Conservation (phyloP, 2,888 invertebrate genomes). For the Lasioglossum oenotherae region DNA sequence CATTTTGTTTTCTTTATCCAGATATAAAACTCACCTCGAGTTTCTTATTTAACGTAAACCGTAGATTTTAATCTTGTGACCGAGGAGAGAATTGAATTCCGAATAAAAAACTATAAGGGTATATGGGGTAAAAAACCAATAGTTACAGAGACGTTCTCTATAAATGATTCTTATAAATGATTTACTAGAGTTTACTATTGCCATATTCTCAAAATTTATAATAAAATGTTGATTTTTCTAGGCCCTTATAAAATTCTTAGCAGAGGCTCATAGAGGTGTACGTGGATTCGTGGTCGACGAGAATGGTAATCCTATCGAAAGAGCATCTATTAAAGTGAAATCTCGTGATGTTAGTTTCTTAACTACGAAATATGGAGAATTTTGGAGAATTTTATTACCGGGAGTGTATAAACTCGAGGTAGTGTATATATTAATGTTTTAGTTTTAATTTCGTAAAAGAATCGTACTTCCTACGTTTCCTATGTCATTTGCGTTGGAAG, state of each 20-base stretch:
- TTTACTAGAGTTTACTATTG: background rate
- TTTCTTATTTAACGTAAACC: too few species aligned
- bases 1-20: too few species aligned
- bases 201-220: background rate
- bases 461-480: background rate
- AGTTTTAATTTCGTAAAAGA: background rate
- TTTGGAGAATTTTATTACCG: slow-evolving; percentile 95
- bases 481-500: background rate
- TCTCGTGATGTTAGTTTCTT: slow-evolving; percentile 94
- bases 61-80: too few species aligned
- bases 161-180: too few species aligned
- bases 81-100: too few species aligned
- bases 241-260: slow-evolving; percentile 93
- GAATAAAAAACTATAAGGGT: too few species aligned
- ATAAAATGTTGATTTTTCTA: slow-evolving; percentile 77
- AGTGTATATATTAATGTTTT: slow-evolving; percentile 56
- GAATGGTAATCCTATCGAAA: slow-evolving; percentile 91
- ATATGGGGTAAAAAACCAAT: too few species aligned
- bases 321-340: slow-evolving; percentile 91
- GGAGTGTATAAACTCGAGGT: slow-evolving; percentile 95
- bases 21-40: too few species aligned
- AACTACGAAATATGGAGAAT: slow-evolving; percentile 96
- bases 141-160: too few species aligned
- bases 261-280: slow-evolving; percentile 94
- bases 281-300: slow-evolving; percentile 94